Base-by-base conservation (phyloP, 2,888 invertebrate genomes). In the Luperina nickerlii region DNA sequence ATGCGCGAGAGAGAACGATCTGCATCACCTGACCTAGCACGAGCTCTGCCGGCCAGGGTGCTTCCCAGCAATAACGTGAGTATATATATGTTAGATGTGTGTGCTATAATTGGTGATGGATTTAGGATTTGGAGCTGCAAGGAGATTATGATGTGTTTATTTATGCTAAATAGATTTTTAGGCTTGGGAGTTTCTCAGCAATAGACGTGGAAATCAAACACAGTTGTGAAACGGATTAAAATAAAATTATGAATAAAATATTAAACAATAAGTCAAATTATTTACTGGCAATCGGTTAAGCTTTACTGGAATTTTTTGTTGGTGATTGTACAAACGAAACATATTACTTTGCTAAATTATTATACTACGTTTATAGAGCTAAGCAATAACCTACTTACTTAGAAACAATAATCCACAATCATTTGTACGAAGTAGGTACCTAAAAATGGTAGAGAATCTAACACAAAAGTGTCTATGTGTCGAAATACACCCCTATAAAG, bases 1-100 rank as follows among this genome's bases (percentile, higher is more conserved):
- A 96, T 96, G 96, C 93, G 96, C 45, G 96, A 96, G 85, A 91
- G 96, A 0, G 96, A 96, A 82, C 94, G 96, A 2, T 96, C 96
- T 0, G 95, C 95, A 1, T 96, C 96, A 32, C 96, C 96, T 0
- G 94, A 93, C 9, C 68, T 94, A 0, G 94, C 94, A 24, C 87
- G 96, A 0, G 96, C 96, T 48, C 86, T 96, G 82, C 96, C 96
- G 0, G 96, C 95, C 0, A 85, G 95, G 18, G 96, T 96, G 24
- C 93, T 94, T 45, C 95, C 96, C 0, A 85, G 86, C 9, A 86
- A 83, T 51, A 87, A 86, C 77, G 96, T 96, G 62, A 95, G 96
- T 60, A n/a, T n/a, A 3, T 48, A 57, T 1, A 1, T 57, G 4
- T 4, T n/a, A 4, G 13, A 60, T 11, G 48, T 27, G 20, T 69